Conservation (phyloP, 2,113 vertebrate species). For the Electrona antarctica region DNA sequence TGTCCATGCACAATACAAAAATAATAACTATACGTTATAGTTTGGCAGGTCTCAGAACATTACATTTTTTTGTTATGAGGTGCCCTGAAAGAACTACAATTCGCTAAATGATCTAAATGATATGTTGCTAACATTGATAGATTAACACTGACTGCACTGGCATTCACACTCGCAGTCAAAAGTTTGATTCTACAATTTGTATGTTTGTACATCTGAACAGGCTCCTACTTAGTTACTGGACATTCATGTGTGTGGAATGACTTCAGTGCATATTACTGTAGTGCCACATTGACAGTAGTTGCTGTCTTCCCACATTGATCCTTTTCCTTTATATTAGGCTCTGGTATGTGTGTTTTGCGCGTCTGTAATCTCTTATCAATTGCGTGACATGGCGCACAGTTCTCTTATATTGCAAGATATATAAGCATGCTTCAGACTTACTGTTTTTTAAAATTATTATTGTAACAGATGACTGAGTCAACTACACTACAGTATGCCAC, state of each 20-base stretch:
- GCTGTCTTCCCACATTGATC: slow-evolving; percentile 2
- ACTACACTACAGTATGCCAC: too few relatives aligned
- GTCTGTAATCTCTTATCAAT: not conserved
- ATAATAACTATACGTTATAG: not conserved
- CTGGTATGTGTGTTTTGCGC: not conserved
- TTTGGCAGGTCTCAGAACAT: slow-evolving; percentile 7
- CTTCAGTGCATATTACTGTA: slow-evolving; percentile 2
- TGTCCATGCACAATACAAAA: slow-evolving; percentile 1
- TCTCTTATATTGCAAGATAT: too few relatives aligned
- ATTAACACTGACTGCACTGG: slow-evolving; percentile 2
- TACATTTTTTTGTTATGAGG: slow-evolving; percentile 4
- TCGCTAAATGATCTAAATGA: not conserved
- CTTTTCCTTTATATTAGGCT: slow-evolving; percentile 3
- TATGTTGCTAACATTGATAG: not conserved
- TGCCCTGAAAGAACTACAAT: slow-evolving; percentile 2
- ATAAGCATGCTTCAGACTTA: too few relatives aligned
- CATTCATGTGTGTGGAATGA: slow-evolving; percentile 4
- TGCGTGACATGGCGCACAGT: too few relatives aligned
- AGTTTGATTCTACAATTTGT: not conserved
- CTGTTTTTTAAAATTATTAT: too few relatives aligned
- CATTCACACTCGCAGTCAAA: slow-evolving; percentile 26
- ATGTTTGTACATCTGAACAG: slow-evolving; percentile 11
- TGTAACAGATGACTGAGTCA: too few relatives aligned
- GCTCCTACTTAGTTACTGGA: slow-evolving; percentile 12
- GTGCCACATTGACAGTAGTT: not conserved